Evolutionary conservation across 1,140 invertebrate species (phyloP).

Genomic region (Drosophila auraria): DNA sequence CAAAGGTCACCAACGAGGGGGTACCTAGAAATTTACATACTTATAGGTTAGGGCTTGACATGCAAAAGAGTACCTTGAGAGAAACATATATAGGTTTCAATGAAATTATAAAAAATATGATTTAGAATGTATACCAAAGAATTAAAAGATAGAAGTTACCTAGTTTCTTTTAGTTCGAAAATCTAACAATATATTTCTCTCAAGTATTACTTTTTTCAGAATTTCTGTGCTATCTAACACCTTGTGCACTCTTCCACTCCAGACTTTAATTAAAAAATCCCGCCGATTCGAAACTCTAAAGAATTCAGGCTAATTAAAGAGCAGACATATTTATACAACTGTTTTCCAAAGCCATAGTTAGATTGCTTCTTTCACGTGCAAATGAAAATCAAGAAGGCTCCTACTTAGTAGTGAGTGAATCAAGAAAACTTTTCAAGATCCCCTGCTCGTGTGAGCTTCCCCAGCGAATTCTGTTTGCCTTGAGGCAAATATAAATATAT

Average conservation of each 20-base stretch:
- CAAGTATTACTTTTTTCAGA: no score
- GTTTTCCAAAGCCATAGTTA: slow-evolving; percentile 3
- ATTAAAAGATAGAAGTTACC: no score
- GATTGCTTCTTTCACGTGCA: no score
- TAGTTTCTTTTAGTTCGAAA: no score
- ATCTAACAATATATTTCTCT: no score
- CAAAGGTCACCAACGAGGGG: not conserved
- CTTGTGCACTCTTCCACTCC: no score
- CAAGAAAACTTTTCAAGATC: slow-evolving; percentile 14
- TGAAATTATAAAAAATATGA: no score
- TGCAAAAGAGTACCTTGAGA: no score
- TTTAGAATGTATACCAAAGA: no score
- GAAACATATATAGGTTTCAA: not conserved
- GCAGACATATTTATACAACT: slow-evolving; percentile 41
- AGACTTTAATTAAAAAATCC: not conserved
- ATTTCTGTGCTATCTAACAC: no score
- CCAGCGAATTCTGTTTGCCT: slow-evolving; percentile 19
- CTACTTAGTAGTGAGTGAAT: not conserved
- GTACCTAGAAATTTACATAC: no score
- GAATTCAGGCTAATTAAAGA: slow-evolving; percentile 4
- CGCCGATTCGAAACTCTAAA: not conserved
- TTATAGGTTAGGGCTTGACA: not conserved
- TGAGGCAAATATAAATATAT: slow-evolving; percentile 37
- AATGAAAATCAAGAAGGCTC: not conserved
- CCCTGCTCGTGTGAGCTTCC: not conserved